A percentile compares a stretch with the other conserved stretches of the same genome.
Conservation (phyloP, 2,888 invertebrate species). For the Tupiocoris notatus region DNA sequence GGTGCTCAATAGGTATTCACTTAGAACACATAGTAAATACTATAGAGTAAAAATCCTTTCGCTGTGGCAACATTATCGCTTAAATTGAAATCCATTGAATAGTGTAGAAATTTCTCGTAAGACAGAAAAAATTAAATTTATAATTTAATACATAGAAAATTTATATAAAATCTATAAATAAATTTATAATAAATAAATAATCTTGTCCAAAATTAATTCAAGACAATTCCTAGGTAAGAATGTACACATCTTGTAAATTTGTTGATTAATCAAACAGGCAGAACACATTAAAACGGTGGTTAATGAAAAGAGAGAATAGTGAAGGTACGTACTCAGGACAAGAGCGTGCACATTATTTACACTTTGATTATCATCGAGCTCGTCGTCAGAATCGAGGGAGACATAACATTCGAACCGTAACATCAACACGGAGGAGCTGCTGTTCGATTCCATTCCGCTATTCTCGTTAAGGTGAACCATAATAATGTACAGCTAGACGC, state of each 20-base stretch:
- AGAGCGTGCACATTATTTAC: slow-evolving; percentile 38
- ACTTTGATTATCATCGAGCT: slow-evolving; percentile 15
- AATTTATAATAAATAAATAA: not conserved
- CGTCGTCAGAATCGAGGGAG: slow-evolving; percentile 13
- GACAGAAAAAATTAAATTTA: too few relatives aligned
- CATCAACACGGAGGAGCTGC: slow-evolving; percentile 12
- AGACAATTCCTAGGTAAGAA: not conserved
- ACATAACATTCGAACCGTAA: slow-evolving; percentile 31
- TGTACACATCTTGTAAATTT: not conserved
- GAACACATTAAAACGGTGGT: not conserved
- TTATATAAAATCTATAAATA: not conserved
- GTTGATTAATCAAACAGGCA: not conserved
- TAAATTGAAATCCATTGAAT: too few relatives aligned
- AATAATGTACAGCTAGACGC: too few relatives aligned
- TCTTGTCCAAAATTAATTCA: not conserved
- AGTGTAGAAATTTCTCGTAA: too few relatives aligned
- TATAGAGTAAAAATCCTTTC: too few relatives aligned
- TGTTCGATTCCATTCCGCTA: slow-evolving; percentile 3
- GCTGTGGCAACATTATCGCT: too few relatives aligned
- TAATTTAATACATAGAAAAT: too few relatives aligned
- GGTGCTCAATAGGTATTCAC: too few relatives aligned
- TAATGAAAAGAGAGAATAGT: not conserved
- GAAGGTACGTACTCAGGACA: slow-evolving; percentile 16
- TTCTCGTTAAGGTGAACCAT: not conserved
- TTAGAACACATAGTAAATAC: too few relatives aligned